Percentiles rank a stretch among this genome's conserved stretches.
Evolutionary conservation across 64 coral and sea anemone genomes (phyloP).

Genomic region (Porites lutea): DNA sequence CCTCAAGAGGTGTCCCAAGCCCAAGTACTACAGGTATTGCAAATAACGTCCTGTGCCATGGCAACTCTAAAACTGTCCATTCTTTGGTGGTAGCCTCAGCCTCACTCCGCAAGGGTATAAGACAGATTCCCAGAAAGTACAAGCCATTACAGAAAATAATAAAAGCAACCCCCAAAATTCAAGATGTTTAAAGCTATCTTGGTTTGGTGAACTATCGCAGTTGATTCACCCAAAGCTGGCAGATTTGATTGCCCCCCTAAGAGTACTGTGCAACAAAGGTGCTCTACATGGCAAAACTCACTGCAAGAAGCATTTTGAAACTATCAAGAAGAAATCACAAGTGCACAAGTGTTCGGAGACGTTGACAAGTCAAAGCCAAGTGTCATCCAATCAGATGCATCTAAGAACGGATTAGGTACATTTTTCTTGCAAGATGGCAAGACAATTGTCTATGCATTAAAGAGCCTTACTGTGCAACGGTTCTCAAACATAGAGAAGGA

Average conservation of each 20-base stretch:
- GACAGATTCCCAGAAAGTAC: conserved; percentile 35
- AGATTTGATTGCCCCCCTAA: conserved; percentile 5
- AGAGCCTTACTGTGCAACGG: not conserved
- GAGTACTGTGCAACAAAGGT: conserved; percentile 36
- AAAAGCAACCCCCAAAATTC: not conserved
- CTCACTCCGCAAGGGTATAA: not conserved
- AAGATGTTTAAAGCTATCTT: conserved; percentile 38
- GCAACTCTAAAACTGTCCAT: not conserved
- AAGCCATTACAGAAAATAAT: not conserved
- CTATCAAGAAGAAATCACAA: conserved; percentile 2
- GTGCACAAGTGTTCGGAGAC: not conserved
- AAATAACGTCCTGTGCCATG: not conserved
- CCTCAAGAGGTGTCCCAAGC: not conserved
- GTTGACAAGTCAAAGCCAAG: not conserved
- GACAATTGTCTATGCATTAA: too few species aligned
- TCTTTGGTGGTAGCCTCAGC: not conserved
- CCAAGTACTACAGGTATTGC: not conserved
- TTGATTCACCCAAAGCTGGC: conserved; percentile 38
- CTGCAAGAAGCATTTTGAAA: not conserved
- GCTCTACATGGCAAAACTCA: not conserved
- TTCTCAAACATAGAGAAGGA: not conserved
- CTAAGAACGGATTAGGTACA: not conserved
- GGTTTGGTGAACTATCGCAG: conserved; percentile 63
- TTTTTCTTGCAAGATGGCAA: too few species aligned
- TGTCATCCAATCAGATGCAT: not conserved